Evolutionary conservation across 2,113 vertebrate species (phyloP).

Genomic region (Trachemys scripta): DNA sequence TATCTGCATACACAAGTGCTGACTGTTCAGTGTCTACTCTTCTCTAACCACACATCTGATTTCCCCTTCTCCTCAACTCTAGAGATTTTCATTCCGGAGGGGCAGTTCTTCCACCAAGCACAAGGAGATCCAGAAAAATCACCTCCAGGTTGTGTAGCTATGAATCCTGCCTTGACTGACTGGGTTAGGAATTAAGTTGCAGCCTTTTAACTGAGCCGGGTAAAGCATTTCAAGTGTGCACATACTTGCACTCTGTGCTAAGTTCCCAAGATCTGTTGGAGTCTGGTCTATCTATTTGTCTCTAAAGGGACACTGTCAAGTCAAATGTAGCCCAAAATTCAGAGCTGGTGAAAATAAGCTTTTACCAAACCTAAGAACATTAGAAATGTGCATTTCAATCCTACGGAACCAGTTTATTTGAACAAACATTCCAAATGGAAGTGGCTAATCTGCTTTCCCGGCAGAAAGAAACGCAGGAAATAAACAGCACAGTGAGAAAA

Average conservation of each 20-base stretch:
- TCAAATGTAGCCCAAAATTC: not conserved
- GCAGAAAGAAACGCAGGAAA: not conserved
- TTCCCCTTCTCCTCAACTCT: not conserved
- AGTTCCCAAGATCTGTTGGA: rapidly evolving
- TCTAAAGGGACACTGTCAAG: not conserved
- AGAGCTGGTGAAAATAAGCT: not conserved
- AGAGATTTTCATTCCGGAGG: rapidly evolving
- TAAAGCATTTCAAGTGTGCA: not conserved
- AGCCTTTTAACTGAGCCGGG: rapidly evolving
- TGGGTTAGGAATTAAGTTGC: rapidly evolving
- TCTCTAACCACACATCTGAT: not conserved
- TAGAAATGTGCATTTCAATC: not conserved
- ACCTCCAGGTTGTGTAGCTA: rapidly evolving
- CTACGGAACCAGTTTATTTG: not conserved
- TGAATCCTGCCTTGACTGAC: not conserved
- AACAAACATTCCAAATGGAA: not conserved
- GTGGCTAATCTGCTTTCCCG: not conserved
- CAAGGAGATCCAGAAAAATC: rapidly evolving
- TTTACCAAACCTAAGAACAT: not conserved
- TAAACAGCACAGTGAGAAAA: not conserved
- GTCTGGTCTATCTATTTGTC: rapidly evolving
- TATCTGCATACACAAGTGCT: not conserved
- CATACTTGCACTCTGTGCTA: rapidly evolving
- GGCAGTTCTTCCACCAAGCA: rapidly evolving
- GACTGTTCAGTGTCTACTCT: not conserved